A percentile compares a stretch with the other conserved stretches of the same genome.
Evolutionary conservation across 2,888 invertebrate genomes (phyloP).

Genomic region (Microdon myrmicae): DNA sequence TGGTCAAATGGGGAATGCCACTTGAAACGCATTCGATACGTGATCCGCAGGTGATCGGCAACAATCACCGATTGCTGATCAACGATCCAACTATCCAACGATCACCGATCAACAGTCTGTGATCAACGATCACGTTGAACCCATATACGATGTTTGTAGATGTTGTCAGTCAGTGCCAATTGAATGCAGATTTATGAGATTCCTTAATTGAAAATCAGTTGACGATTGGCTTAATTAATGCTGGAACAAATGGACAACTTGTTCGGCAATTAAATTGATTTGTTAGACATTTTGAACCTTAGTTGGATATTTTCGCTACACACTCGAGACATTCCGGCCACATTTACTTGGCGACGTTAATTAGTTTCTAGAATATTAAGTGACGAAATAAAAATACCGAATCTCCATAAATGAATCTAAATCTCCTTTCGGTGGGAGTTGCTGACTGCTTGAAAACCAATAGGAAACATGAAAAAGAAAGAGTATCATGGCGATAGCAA

Average conservation of each 20-base stretch:
- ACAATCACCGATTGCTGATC: conserved; percentile 13
- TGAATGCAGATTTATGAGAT: conserved; percentile 49
- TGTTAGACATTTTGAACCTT: conserved; percentile 12
- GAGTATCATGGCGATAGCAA: too few relatives aligned
- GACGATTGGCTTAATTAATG: conserved; percentile 49
- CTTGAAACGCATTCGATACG: conserved; percentile 45
- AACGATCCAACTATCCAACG: conserved; percentile 1
- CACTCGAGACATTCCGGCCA: too few relatives aligned
- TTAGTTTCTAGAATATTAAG: too few relatives aligned
- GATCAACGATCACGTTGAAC: conserved; percentile 9
- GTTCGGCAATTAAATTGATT: conserved; percentile 42
- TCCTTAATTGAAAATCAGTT: conserved; percentile 49
- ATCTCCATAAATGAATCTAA: too few relatives aligned
- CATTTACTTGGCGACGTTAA: too few relatives aligned
- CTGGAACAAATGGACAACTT: conserved; percentile 29
- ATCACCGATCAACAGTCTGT: conserved; percentile 7
- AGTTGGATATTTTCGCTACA: too few relatives aligned
- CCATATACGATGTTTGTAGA: conserved; percentile 22
- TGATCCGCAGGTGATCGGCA: conserved; percentile 40
- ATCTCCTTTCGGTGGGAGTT: too few relatives aligned
- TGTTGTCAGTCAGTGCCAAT: conserved; percentile 43
- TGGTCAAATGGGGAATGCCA: conserved; percentile 36
- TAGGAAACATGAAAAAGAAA: too few relatives aligned
- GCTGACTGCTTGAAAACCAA: too few relatives aligned
- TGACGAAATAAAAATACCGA: too few relatives aligned